Evolutionary conservation across 2,797 vertebrate species (phyloP).

Genomic region (Platalea minor): DNA sequence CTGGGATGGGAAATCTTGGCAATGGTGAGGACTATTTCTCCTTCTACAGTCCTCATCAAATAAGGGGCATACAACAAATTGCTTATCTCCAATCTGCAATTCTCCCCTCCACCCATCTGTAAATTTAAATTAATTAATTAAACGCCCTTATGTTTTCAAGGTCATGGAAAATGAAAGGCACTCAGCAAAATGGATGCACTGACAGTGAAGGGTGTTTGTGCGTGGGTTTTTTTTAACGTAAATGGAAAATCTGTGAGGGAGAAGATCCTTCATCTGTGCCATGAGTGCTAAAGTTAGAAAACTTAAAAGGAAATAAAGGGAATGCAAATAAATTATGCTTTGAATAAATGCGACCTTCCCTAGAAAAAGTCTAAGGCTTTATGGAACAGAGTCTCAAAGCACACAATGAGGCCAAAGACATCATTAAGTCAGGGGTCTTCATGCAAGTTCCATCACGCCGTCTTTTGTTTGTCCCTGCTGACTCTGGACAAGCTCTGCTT

Average conservation of each 20-base stretch:
- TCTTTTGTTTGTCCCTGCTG: background rate
- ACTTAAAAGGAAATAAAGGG: background rate
- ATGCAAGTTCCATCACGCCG: fast-evolving
- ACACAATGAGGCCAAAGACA: background rate
- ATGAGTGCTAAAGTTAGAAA: background rate
- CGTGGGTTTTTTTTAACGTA: background rate
- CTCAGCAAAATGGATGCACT: constrained; percentile 28
- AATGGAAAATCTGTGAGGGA: background rate
- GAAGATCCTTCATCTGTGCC: constrained; percentile 18
- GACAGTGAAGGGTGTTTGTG: constrained; percentile 7
- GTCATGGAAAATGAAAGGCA: constrained; percentile 53
- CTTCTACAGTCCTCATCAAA: constrained; percentile 15
- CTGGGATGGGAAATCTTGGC: background rate
- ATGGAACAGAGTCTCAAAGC: background rate
- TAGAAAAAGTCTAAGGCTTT: background rate
- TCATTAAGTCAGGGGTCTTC: background rate
- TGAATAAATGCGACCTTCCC: background rate
- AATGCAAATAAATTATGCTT: background rate
- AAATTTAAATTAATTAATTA: constrained; percentile 59
- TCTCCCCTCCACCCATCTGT: constrained; percentile 57
- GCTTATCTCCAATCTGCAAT: constrained; percentile 33
- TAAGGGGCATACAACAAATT: constrained; percentile 26
- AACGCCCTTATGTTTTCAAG: constrained; percentile 39
- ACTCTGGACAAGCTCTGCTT: background rate
- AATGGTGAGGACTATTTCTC: background rate